phyloP scores from a whole-genome alignment of 2,113 vertebrate genomes.

The Tupaia chinensis region DNA sequence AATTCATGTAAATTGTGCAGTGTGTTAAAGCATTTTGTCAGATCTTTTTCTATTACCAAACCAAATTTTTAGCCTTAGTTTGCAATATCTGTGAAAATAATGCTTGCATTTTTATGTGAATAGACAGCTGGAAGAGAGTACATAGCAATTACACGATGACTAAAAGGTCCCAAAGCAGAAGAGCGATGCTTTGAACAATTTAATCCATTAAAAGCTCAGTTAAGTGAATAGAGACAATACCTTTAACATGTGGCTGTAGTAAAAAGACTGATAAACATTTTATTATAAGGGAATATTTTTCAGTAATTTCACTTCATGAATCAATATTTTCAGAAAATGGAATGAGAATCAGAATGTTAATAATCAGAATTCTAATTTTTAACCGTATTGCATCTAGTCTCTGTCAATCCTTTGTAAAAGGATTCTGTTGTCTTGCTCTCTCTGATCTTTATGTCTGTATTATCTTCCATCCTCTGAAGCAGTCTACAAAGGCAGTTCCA shows the following conservation, averaged over 20 bases:
- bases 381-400: not conserved
- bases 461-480: not conserved
- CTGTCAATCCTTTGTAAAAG: not conserved
- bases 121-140: constrained; percentile 64
- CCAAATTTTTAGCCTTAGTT: not conserved
- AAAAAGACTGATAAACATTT: constrained; percentile 73
- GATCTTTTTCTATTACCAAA: constrained; percentile 33
- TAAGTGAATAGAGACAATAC: constrained; percentile 63
- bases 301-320: constrained; percentile 53
- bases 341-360: constrained; percentile 2
- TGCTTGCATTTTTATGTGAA: constrained; percentile 69
- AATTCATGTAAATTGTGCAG: not conserved
- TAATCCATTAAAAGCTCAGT: constrained; percentile 74
- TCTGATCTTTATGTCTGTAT: not conserved
- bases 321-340: constrained; percentile 59
- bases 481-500: not conserved
- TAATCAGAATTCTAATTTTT: constrained; percentile 53
- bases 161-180: constrained; percentile 71
- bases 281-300: constrained; percentile 61
- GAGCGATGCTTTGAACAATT: constrained; percentile 74
- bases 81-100: constrained; percentile 63
- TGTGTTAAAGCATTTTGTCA: constrained; percentile 29
- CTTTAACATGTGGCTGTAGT: constrained; percentile 69
- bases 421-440: not conserved
- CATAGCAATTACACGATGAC: constrained; percentile 71